Base-by-base conservation (phyloP, 1,140 invertebrate genomes). In the Sminthurinus signatus region DNA sequence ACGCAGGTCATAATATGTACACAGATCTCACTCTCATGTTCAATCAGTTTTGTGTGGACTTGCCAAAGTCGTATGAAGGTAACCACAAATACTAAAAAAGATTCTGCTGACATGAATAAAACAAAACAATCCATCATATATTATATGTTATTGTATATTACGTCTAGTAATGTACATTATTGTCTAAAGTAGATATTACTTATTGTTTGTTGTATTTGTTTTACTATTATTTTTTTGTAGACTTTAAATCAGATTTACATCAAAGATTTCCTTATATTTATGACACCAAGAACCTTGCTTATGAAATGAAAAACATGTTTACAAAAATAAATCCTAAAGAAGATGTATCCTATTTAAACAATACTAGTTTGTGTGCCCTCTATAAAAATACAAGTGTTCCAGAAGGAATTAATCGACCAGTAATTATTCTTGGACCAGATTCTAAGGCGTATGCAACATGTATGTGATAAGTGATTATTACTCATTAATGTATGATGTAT, bases 1-100 rank as follows among this genome's bases (percentile, higher is more conserved):
- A n/a, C n/a, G n/a, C n/a, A n/a, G n/a, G n/a, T 1, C 88, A 91
- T 75, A 91, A 91, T 76, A 73, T 84, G 43, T 79, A 88, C 39
- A 73, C 84, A 60, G 89, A 91, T 76, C 73, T 87, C 2, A 75
- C 89, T 67, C 79, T 89, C 44, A 75, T 89, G 48, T 82, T 85
- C 73, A 83, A 85, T 69, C 85, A 87, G 70, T 90, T 90, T 75
- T 81, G 85, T 68, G 80, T 80, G 48, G 79, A 83, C 1, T 75
- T 90, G 25, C 88, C 88, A 82, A 79, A 76, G 17, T 81, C 75
- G 28, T 88, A 87, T 75, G 73, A 67, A 2, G n/a, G n/a, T n/a
- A n/a, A n/a, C n/a, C n/a, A n/a, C n/a, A n/a, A n/a, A n/a, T n/a
- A n/a, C n/a, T n/a, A n/a, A n/a, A n/a, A n/a, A n/a, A n/a, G n/a